Percentiles rank a stretch among this genome's conserved stretches.
phyloP scores from a whole-genome alignment of 2,888 invertebrate species.

The Tillus elongatus region DNA sequence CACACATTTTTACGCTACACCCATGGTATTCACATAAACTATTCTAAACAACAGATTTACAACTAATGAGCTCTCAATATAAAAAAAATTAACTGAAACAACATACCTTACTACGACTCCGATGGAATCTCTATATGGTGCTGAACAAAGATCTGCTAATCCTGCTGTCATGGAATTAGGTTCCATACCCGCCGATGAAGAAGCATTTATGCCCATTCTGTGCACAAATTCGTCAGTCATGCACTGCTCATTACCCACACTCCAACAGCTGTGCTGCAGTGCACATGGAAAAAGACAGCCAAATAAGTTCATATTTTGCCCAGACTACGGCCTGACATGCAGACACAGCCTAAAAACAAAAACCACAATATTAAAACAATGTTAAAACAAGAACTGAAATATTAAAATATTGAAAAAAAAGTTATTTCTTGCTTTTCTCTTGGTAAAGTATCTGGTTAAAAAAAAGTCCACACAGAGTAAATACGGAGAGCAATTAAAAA shows the following conservation, averaged over 20 bases:
- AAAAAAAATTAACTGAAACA: too few species aligned
- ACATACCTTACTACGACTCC: slow-evolving; percentile 35
- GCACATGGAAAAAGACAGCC: slow-evolving; percentile 51
- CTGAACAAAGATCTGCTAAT: slow-evolving; percentile 30
- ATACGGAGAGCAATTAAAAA: background rate
- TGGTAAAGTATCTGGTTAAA: background rate
- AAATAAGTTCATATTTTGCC: slow-evolving; percentile 52
- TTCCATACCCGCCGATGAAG: slow-evolving; percentile 35
- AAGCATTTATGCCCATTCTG: slow-evolving; percentile 43
- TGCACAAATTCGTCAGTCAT: slow-evolving; percentile 40
- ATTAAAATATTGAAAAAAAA: slow-evolving; percentile 3
- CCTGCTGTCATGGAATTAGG: too few species aligned
- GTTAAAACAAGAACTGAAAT: background rate
- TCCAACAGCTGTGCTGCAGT: slow-evolving; percentile 47
- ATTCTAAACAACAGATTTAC: too few species aligned
- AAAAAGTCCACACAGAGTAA: background rate
- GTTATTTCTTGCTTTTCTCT: too few species aligned
- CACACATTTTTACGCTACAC: too few species aligned
- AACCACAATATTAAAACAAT: too few species aligned
- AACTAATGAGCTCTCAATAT: too few species aligned
- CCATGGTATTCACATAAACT: too few species aligned
- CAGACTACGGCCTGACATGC: slow-evolving; percentile 47
- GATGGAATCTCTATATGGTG: slow-evolving; percentile 35
- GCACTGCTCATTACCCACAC: slow-evolving; percentile 37
- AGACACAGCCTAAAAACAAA: slow-evolving; percentile 37